A percentile compares a stretch with the other conserved stretches of the same genome.
Conservation (phyloP, 2,113 vertebrate genomes). For the Etheostoma spectabile region DNA sequence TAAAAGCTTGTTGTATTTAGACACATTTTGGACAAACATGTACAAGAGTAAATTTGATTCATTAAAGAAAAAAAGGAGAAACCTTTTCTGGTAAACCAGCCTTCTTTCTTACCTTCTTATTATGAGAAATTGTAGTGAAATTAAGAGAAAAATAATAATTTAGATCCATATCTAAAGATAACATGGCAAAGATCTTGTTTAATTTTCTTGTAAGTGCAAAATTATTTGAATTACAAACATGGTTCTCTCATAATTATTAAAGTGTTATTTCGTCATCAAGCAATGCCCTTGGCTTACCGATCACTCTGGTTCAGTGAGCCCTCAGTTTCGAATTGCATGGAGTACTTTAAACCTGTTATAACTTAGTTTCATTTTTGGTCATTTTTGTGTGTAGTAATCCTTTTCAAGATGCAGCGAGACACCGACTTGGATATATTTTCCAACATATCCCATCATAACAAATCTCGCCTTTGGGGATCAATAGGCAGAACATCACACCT, state of each 20-base stretch:
- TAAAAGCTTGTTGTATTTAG: constrained; percentile 27
- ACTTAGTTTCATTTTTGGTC: background rate
- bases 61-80: background rate
- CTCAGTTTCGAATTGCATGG: background rate
- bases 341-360: background rate
- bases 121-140: background rate
- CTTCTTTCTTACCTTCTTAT: background rate
- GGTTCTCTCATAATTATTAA: background rate
- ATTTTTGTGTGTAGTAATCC: background rate
- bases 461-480: constrained; percentile 22
- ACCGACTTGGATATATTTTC: constrained; percentile 4
- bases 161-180: no score
- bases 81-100: background rate
- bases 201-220: background rate
- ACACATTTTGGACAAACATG: background rate
- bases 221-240: background rate
- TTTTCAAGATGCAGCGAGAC: constrained; percentile 2
- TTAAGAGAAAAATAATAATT: background rate
- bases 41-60: background rate
- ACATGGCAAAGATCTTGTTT: background rate
- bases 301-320: constrained; percentile 1
- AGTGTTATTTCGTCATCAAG: background rate
- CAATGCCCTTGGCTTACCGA: background rate
- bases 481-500: background rate
- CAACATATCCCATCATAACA: background rate